Base-by-base conservation (phyloP, 2,888 invertebrate genomes). In the Leptopilina drosophilae region DNA sequence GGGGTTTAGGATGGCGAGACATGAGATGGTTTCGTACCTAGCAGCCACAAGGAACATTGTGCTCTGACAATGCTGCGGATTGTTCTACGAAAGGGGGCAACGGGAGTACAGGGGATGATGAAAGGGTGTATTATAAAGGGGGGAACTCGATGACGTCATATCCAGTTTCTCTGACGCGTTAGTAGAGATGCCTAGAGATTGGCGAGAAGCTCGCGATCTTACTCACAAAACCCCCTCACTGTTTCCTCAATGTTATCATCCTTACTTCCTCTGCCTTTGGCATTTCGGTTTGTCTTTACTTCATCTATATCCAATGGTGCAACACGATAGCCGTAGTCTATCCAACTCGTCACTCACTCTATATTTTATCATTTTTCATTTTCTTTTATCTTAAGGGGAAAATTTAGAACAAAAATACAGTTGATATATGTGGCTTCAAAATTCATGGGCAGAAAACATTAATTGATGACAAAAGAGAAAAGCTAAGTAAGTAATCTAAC, bases 111-210 rank as follows among this genome's bases (percentile, higher is more conserved):
- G 33, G 33, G 33, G 33, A 33, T 33, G 33, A 33, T 33, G 33
- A 33, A 5, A 8, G 46, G 46, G 9, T 46, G 46, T 46, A 2
- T 46, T 46, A 9, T 46, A 46, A 9, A 11, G 26, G 49, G 69
- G 75, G 62, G 81, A 82, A 76, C 78, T 85, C 84, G 87, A 87
- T 88, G 88, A 88, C 86, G 87, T 89, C 88, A 87, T 87, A 87
- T 88, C 88, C 87, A 87, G 87, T 85, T 87, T 80, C 87, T 82
- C 84, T 83, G 85, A 86, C 85, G 82, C 84, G 84, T 85, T 83
- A 84, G 79, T 77, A 84, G 84, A 86, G 83, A 78, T 76, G 86
- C 86, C 83, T 82, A 81, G 84, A 86, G 84, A 86, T 86, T 83
- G 85, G 81, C 83, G 77, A 40, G 56, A 46, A 80, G 56, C 77